phyloP scores from a whole-genome alignment of 2,797 vertebrate species.

The Columba guinea region DNA sequence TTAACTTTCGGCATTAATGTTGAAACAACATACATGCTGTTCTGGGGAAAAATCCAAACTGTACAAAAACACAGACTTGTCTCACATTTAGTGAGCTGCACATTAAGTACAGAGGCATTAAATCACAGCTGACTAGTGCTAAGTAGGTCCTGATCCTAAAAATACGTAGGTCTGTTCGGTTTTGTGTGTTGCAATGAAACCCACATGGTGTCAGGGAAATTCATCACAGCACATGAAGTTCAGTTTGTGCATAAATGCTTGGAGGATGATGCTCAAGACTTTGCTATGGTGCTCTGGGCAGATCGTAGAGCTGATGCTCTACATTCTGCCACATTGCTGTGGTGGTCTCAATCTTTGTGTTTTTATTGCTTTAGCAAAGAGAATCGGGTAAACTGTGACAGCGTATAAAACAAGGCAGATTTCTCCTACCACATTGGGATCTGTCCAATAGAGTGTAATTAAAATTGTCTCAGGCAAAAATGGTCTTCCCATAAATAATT shows the following conservation, averaged over 20 bases:
- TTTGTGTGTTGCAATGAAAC: slow-evolving; percentile 28
- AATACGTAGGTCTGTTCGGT: background rate
- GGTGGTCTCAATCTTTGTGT: background rate
- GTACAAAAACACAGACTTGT: slow-evolving; percentile 4
- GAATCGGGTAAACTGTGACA: background rate
- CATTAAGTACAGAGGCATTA: background rate
- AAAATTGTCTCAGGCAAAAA: background rate
- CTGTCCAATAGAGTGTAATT: background rate
- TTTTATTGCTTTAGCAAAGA: background rate
- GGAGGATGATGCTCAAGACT: background rate
- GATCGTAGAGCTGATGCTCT: background rate
- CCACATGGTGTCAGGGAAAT: slow-evolving; percentile 7
- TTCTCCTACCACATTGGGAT: background rate
- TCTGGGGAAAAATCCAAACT: background rate
- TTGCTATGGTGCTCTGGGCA: background rate
- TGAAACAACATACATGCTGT: background rate
- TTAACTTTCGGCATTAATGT: background rate
- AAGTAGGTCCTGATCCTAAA: slow-evolving; percentile 41
- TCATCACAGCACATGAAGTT: slow-evolving; percentile 8
- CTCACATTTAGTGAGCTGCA: background rate
- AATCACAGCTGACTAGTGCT: background rate
- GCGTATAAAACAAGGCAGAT: background rate
- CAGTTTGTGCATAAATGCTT: background rate
- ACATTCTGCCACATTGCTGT: background rate
- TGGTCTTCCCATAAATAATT: background rate